phyloP scores from a whole-genome alignment of 2,888 invertebrate species.

The Pharmacophagus antenor region DNA sequence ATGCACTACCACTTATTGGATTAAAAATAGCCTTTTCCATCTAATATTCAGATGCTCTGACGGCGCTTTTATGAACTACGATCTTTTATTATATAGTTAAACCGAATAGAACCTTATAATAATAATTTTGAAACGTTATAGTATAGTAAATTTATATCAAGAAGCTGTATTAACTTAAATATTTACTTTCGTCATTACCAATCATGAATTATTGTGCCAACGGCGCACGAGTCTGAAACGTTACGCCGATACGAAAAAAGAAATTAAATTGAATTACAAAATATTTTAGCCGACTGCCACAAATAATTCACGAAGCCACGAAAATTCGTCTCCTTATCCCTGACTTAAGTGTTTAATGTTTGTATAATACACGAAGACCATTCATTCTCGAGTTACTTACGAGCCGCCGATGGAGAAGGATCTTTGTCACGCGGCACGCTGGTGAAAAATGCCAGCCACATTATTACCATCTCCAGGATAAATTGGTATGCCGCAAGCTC shows the following conservation, averaged over 20 bases:
- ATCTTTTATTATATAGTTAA: neutral
- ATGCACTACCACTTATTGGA: slow-evolving; percentile 57
- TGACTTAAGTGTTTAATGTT: slow-evolving; percentile 32
- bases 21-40: slow-evolving; percentile 53
- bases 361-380: slow-evolving; percentile 35
- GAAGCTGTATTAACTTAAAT: neutral
- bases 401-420: slow-evolving; percentile 54
- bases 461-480: slow-evolving; percentile 71
- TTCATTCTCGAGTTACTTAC: slow-evolving; percentile 40
- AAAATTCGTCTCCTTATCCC: slow-evolving; percentile 29
- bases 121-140: neutral
- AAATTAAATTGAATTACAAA: slow-evolving; percentile 1
- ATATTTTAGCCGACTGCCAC: slow-evolving; percentile 10
- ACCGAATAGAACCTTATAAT: neutral
- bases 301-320: slow-evolving; percentile 27
- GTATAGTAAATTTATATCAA: neutral
- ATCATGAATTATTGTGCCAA: neutral
- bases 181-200: neutral
- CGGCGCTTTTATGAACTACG: slow-evolving; percentile 16
- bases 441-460: slow-evolving; percentile 70
- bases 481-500: slow-evolving; percentile 73
- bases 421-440: slow-evolving; percentile 53
- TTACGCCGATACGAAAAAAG: too few species aligned
- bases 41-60: slow-evolving; percentile 23
- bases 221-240: neutral